Evolutionary conservation across 2,888 invertebrate genomes (phyloP), one percentile per base, ranked within the genome.

Genomic region (Drosophila parthenogenetica): DNA sequence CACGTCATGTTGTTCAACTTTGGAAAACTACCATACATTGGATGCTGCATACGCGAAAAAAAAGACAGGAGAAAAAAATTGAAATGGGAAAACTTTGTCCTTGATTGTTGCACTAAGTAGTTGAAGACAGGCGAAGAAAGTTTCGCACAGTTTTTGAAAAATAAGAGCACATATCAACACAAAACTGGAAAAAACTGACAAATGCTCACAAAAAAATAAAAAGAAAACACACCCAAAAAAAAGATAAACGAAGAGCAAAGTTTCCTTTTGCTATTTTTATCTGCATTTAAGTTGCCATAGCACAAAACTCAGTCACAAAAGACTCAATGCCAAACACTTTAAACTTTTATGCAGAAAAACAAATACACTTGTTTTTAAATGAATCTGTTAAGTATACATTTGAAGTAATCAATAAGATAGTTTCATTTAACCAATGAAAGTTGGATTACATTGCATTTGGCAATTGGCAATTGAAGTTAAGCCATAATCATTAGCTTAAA

Each of bases 81-180:
- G 35, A 13, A 35, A 35, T 35, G 10, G 10, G 45, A 22, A 37
- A 77, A 78, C 59, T 69, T 74, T 74, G 55, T 50, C 45, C 60
- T 42, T 61, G 55, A 77, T 55, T 72, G 73, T 65, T 64, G 75
- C 69, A 57, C 74, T 78, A 64, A 79, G 75, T 70, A 75, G 70
- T 75, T 67, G 79, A 48, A 59, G 67, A 79, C 77, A 74, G 53
- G 63, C 66, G 35, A 67, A 45, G 46, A 67, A 79, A 75, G 46
- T 66, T 69, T 73, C 43, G 37, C 16, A 4, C 51, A 46, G 50
- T 29, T 63, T 63, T 66, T 66, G 32, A 35, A 64, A 67, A 63
- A 65, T 55, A 72, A 61, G 63, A 46, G 72, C 67, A 61, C 61
- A 67, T 45, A 61, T 75, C 70, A 76, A 51, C 61, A 48, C 58